Percentiles rank a stretch among this genome's conserved stretches.
phyloP scores from a whole-genome alignment of 2,797 vertebrate genomes.

The Lutjanus campechanus region DNA sequence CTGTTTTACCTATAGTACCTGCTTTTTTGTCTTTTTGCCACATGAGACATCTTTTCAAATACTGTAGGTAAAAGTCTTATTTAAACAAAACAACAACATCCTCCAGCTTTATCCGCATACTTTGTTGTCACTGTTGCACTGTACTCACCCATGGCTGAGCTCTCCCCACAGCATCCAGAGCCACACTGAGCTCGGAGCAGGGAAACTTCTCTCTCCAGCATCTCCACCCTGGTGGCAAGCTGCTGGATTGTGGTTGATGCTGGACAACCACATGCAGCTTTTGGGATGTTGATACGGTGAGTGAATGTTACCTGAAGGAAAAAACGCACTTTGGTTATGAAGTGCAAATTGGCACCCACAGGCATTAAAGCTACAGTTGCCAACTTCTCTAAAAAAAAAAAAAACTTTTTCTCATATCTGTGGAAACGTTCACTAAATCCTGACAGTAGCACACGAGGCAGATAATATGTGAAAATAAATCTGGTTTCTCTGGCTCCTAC shows the following conservation, averaged over 20 bases:
- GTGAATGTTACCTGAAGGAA: conserved; percentile 91
- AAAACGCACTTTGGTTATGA: neutral
- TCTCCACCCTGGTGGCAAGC: conserved; percentile 93
- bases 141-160: conserved; percentile 91
- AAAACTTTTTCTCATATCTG: too few relatives aligned
- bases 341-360: neutral
- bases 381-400: too few relatives aligned
- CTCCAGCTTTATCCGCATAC: neutral
- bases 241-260: conserved; percentile 89
- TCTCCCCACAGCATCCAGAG: conserved; percentile 92
- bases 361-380: too few relatives aligned
- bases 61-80: neutral
- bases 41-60: neutral
- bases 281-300: conserved; percentile 97
- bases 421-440: too few relatives aligned
- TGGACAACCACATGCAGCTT: conserved; percentile 92
- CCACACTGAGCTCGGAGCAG: conserved; percentile 93
- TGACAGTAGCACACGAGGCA: too few relatives aligned
- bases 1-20: conserved; percentile 1
- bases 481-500: too few relatives aligned
- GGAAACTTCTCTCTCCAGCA: conserved; percentile 96
- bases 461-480: too few relatives aligned
- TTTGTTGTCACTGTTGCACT: conserved; percentile 27
- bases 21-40: neutral
- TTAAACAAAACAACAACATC: conserved; percentile 19